A percentile compares a stretch with the other conserved stretches of the same genome.
These are phyloP conservation scores for Synanthedon andrenaeformis DNA, from an alignment of 2,888 invertebrate species.

Conservation along the genomic window DNA sequence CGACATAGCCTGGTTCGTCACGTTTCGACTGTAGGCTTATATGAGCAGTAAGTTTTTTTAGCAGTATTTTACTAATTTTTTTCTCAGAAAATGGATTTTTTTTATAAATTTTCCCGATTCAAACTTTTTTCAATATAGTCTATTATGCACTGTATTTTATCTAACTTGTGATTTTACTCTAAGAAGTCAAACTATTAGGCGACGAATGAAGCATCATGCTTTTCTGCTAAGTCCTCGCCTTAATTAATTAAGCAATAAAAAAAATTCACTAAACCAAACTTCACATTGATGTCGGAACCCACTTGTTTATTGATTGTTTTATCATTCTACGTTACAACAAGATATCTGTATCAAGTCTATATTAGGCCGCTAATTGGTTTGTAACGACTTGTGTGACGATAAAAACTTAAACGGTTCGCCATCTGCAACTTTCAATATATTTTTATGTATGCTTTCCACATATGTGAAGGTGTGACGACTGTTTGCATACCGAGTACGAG, in stretches of 20 bases:
- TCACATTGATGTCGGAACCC: constrained; percentile 1
- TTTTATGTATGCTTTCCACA: not conserved
- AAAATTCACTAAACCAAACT: not conserved
- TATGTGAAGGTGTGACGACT: not conserved
- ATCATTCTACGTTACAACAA: not conserved
- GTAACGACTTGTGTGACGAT: not conserved
- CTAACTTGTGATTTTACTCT: too few relatives aligned
- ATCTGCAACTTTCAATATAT: not conserved
- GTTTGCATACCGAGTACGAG: not conserved
- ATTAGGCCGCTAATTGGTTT: not conserved
- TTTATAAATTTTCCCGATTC: too few relatives aligned
- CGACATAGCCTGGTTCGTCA: too few relatives aligned
- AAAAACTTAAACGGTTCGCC: not conserved
- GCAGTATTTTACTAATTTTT: too few relatives aligned
- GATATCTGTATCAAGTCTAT: not conserved
- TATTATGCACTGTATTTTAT: too few relatives aligned
- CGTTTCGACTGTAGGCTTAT: too few relatives aligned
- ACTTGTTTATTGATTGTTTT: not conserved
- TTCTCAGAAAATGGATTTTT: too few relatives aligned
- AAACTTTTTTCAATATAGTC: too few relatives aligned
- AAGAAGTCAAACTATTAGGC: too few relatives aligned
- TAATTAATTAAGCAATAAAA: not conserved
- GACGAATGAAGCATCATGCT: too few relatives aligned
- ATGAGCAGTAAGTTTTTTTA: too few relatives aligned
- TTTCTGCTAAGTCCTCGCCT: too few relatives aligned